phyloP scores from a whole-genome alignment of 2,113 vertebrate species.

The Lepus timidus region DNA sequence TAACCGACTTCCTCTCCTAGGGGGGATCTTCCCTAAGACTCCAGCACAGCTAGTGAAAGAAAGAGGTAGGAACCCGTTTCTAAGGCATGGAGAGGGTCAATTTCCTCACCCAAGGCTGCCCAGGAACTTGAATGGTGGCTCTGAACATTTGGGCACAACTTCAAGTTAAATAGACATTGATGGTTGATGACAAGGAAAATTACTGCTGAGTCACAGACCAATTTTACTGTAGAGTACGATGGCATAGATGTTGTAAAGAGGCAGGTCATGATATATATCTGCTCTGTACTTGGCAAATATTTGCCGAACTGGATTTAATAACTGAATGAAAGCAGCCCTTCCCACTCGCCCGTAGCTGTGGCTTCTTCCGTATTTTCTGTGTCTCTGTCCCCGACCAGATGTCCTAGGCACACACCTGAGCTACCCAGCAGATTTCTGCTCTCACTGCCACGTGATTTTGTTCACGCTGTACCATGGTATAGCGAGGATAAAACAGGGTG shows the following conservation, averaged over 20 bases:
- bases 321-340: not conserved
- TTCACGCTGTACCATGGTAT: not conserved
- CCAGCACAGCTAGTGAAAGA: not conserved
- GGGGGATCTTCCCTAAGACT: not conserved
- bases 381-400: not conserved
- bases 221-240: not conserved
- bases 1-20: not conserved
- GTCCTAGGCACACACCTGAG: not conserved
- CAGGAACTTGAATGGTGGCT: not conserved
- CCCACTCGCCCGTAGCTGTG: not conserved
- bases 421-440: not conserved
- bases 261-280: not conserved
- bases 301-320: not conserved
- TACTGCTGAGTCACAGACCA: not conserved
- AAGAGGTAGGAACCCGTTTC: not conserved
- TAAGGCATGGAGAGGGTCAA: not conserved
- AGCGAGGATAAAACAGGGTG: not conserved
- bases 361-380: not conserved
- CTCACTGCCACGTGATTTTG: not conserved
- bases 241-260: not conserved
- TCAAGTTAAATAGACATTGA: not conserved
- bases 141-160: not conserved
- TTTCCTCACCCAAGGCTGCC: not conserved
- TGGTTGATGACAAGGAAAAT: not conserved
- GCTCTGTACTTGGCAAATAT: not conserved